Evolutionary conservation across 2,797 vertebrate species (phyloP).

Genomic region (Cheirogaleus major): DNA sequence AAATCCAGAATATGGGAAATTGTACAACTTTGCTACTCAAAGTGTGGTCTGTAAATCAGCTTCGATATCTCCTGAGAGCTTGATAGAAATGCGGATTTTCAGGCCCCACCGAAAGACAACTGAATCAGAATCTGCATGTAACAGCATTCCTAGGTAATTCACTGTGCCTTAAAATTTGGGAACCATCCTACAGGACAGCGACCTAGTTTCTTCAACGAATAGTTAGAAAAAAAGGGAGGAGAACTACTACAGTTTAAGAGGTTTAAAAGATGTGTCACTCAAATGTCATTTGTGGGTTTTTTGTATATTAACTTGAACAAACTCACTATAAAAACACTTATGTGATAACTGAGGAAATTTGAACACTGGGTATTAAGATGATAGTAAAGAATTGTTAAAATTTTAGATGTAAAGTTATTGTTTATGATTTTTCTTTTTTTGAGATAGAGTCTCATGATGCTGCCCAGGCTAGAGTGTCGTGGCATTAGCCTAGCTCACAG

Average conservation of each 20-base stretch:
- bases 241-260: not conserved
- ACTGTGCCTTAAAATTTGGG: not conserved
- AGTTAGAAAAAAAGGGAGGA: not conserved
- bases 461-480: too few species aligned
- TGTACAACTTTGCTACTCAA: not conserved
- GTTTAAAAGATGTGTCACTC: not conserved
- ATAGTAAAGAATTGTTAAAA: not conserved
- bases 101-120: not conserved
- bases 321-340: not conserved
- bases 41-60: not conserved
- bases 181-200: not conserved
- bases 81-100: not conserved
- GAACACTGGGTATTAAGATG: not conserved
- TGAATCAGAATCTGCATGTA: not conserved
- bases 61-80: not conserved
- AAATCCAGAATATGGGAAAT: not conserved
- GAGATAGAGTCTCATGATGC: too few species aligned
- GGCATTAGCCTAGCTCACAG: too few species aligned
- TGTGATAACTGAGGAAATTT: not conserved
- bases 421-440: not conserved
- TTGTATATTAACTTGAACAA: not conserved
- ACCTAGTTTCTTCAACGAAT: not conserved
- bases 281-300: not conserved
- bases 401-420: not conserved
- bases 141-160: not conserved